Base-by-base conservation (phyloP, 2,113 vertebrate species). In the Ploceus nigricollis region DNA sequence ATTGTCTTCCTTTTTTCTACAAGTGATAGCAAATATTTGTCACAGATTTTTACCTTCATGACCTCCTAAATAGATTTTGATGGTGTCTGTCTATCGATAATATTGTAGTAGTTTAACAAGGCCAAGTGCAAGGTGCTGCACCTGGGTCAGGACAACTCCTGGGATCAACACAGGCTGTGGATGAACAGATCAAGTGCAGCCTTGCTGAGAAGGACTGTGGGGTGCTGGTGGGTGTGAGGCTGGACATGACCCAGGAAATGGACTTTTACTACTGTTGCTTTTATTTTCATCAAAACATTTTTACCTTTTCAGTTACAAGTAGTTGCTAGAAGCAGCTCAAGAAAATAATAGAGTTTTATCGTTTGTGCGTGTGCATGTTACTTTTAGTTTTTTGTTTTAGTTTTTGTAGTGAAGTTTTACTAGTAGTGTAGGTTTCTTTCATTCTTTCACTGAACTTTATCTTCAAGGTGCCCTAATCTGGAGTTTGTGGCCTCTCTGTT, bases 111-210 rank as follows among this genome's bases (percentile, higher is more conserved):
- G 10, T 28, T 87, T n/a, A 70, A 42, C 30, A 79, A 70, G 11
- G 25, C 15, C 45, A 50, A 31, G 11, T 51, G 30, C 13, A 50
- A 82, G 37, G 45, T 70, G 6, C 28, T 70, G 51, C 9, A 56
- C 3, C 2, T 53, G 31, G 30, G 5, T 47, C 4, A 4, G 27
- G 27, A 10, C 7, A 63, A 9, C 1, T 7, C 16, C 15, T 1
- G 1, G 3, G 17, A 30, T 60, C 31, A 63, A 7, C 20, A 37
- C 10, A n/a, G 37, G 8, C 19, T 94, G 63, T 1, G 30, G 9
- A 60, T 31, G 14, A 42, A n/a, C 16, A 48, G 42, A 54, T n/a
- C 2, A 11, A 56, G 28, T 47, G 15, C 35, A 82, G 27, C 23
- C 18, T 22, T 42, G 17, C 9, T 8, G 27, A 73, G 35, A 45